Percentiles rank a stretch among this genome's conserved stretches.
phyloP scores from a whole-genome alignment of 2,113 vertebrate species.

The Synchiropus splendidus region DNA sequence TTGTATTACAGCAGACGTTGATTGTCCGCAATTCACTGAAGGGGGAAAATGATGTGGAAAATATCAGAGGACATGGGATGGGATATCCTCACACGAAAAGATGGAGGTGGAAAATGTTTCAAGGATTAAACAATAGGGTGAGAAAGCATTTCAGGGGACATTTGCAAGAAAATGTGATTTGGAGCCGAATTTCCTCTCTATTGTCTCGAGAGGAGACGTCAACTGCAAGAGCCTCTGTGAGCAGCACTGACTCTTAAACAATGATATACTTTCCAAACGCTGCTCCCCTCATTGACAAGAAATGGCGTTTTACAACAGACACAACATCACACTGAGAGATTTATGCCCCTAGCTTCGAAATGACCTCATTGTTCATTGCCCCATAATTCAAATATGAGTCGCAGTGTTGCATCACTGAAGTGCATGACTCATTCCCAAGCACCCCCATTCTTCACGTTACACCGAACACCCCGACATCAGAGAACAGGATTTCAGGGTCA shows the following conservation, averaged over 20 bases:
- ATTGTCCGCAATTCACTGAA: constrained; percentile 53
- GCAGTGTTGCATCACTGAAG: constrained; percentile 58
- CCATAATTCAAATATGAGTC: constrained; percentile 63
- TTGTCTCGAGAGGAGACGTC: constrained; percentile 37
- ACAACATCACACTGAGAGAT: constrained; percentile 34
- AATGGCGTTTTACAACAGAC: constrained; percentile 30
- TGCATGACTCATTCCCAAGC: constrained; percentile 54
- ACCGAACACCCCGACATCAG: constrained; percentile 22
- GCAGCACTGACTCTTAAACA: constrained; percentile 23
- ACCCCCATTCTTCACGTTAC: constrained; percentile 1
- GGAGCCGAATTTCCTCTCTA: constrained; percentile 10
- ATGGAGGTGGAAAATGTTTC: too few species aligned
- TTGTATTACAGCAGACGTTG: constrained; percentile 52
- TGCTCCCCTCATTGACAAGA: constrained; percentile 56
- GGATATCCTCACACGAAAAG: neutral
- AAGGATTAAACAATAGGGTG: too few species aligned
- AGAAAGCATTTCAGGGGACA: too few species aligned
- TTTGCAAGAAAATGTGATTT: constrained; percentile 2
- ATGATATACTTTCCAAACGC: constrained; percentile 25
- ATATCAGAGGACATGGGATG: constrained; percentile 35
- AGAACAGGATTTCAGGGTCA: constrained; percentile 18
- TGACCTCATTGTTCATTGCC: constrained; percentile 65
- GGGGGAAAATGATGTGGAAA: constrained; percentile 53
- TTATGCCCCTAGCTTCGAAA: constrained; percentile 50
- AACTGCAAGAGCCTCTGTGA: constrained; percentile 11